Conservation (phyloP, 2,797 vertebrate species). For the Cyclopterus lumpus region DNA sequence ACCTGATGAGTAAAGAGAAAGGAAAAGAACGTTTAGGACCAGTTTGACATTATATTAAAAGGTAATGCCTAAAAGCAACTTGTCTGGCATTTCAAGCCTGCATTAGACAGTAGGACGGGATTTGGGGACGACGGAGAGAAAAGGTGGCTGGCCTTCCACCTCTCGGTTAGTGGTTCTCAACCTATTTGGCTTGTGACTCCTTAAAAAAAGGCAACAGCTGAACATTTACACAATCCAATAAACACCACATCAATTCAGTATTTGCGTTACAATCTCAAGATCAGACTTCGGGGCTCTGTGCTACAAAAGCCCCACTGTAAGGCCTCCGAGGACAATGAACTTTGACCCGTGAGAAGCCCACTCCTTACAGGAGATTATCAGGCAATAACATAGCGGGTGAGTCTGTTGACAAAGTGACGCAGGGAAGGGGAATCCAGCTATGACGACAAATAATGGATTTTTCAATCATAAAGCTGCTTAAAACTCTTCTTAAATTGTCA, state of each 20-base stretch:
- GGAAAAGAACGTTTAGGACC: neutral
- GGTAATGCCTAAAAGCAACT: neutral
- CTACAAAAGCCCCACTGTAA: neutral
- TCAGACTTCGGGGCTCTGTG: slow-evolving; percentile 40
- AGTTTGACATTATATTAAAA: neutral
- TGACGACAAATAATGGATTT: neutral
- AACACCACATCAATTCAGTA: neutral
- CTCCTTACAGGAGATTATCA: neutral
- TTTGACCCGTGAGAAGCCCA: slow-evolving; percentile 28
- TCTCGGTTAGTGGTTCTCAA: neutral
- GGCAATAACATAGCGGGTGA: neutral
- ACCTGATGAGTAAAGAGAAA: slow-evolving; percentile 54
- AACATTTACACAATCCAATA: slow-evolving; percentile 27
- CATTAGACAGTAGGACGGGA: neutral
- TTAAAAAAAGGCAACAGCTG: neutral
- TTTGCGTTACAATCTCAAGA: neutral
- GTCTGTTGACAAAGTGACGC: neutral
- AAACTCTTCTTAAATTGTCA: neutral
- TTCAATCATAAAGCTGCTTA: neutral
- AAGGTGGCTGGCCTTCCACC: neutral
- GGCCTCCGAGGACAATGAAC: slow-evolving; percentile 30
- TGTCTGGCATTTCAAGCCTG: neutral
- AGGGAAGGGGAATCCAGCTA: neutral
- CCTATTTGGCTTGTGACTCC: neutral
- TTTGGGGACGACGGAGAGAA: no score